phyloP scores from a whole-genome alignment of 2,113 vertebrate genomes.

The Porphyrio hochstetteri region DNA sequence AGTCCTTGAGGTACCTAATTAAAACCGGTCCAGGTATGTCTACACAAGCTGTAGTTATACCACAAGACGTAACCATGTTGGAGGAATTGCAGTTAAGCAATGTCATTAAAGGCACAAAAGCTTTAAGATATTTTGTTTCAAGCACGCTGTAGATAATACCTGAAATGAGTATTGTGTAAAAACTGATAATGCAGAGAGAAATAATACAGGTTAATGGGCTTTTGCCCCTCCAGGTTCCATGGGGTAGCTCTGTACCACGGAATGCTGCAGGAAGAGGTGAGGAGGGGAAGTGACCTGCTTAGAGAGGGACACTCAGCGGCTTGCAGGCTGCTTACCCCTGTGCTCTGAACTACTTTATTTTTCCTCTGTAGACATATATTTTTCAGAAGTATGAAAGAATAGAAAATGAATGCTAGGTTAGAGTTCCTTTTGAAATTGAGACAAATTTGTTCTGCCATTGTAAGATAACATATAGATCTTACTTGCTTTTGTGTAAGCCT shows the following conservation, averaged over 20 bases:
- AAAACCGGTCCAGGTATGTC: background rate
- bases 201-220: background rate
- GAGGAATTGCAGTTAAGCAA: background rate
- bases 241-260: background rate
- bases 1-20: background rate
- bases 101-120: background rate
- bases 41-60: background rate
- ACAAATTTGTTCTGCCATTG: background rate
- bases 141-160: background rate
- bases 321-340: background rate
- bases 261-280: background rate
- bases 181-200: background rate
- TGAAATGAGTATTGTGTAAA: background rate
- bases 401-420: background rate
- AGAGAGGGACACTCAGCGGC: rapidly evolving
- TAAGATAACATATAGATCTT: background rate
- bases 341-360: background rate
- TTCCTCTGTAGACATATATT: background rate
- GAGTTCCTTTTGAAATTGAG: background rate
- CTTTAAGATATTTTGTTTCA: background rate
- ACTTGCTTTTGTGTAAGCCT: background rate
- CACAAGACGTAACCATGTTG: background rate
- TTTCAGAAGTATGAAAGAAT: background rate
- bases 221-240: background rate
- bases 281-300: background rate